A percentile compares a stretch with the other conserved stretches of the same genome.
Conservation (phyloP, 2,888 invertebrate genomes). For the Eurytoma californica region DNA sequence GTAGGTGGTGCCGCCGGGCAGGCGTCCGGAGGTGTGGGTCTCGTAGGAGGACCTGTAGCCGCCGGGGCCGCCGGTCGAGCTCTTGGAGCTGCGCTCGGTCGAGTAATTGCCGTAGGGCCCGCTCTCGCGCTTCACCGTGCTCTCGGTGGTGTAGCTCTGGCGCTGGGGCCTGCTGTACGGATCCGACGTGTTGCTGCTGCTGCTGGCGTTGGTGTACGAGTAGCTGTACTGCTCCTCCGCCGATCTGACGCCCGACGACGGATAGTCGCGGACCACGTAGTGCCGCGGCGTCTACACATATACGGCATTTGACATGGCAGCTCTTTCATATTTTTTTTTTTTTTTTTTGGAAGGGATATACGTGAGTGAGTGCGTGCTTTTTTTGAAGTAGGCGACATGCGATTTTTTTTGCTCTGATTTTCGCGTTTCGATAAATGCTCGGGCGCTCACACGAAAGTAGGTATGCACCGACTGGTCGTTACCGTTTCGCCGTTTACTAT, state of each 20-base stretch:
- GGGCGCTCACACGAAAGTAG: slow-evolving; percentile 52
- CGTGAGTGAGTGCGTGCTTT: not conserved
- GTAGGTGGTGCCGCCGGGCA: slow-evolving; percentile 89
- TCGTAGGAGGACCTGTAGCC: slow-evolving; percentile 88
- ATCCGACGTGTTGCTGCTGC: slow-evolving; percentile 76
- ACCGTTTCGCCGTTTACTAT: not conserved
- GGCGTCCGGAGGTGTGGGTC: slow-evolving; percentile 85
- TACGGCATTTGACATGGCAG: not conserved
- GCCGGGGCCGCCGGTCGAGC: slow-evolving; percentile 84
- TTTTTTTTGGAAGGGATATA: slow-evolving; percentile 19
- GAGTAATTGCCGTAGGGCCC: slow-evolving; percentile 85
- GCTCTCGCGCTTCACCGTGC: slow-evolving; percentile 80
- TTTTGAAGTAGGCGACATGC: slow-evolving; percentile 23
- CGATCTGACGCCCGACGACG: slow-evolving; percentile 75
- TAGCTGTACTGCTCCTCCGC: slow-evolving; percentile 91
- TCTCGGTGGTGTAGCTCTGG: slow-evolving; percentile 83
- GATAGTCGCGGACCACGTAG: slow-evolving; percentile 89
- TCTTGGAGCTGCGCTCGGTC: slow-evolving; percentile 82
- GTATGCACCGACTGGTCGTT: slow-evolving; percentile 40
- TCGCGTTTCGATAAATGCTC: not conserved
- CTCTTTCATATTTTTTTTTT: slow-evolving; percentile 16
- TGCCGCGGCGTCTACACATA: slow-evolving; percentile 86
- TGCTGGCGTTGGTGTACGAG: slow-evolving; percentile 83
- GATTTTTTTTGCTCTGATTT: slow-evolving; percentile 24
- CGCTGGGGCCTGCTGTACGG: slow-evolving; percentile 80